These are phyloP conservation scores for Tragelaphus strepsiceros DNA, from an alignment of 2,113 vertebrate species.

Conservation along the genomic window DNA sequence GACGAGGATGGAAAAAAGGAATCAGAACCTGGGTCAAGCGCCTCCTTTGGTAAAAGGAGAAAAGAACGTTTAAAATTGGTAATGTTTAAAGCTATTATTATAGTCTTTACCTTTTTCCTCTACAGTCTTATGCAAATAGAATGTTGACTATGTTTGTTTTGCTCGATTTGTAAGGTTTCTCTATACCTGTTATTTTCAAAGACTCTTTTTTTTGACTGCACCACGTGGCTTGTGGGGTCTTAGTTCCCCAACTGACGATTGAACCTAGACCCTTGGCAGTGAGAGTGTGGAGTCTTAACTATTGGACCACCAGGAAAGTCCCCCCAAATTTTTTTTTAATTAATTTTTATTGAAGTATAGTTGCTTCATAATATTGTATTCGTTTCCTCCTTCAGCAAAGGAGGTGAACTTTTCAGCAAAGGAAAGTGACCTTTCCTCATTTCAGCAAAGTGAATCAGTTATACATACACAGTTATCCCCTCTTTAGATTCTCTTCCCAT, in stretches of 20 bases:
- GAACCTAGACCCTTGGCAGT: neutral
- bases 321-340: neutral
- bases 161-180: neutral
- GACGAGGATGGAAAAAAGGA: constrained; percentile 85
- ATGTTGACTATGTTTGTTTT: neutral
- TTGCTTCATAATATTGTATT: neutral
- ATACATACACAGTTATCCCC: neutral
- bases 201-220: neutral
- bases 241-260: neutral
- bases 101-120: constrained; percentile 34
- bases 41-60: constrained; percentile 89
- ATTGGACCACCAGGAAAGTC: neutral
- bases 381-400: neutral
- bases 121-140: constrained; percentile 3
- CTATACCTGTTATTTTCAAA: neutral
- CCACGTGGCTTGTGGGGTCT: neutral
- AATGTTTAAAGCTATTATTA: constrained; percentile 69
- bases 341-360: neutral
- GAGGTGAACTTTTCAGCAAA: too few relatives aligned
- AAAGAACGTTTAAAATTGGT: constrained; percentile 96
- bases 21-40: constrained; percentile 93
- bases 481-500: neutral
- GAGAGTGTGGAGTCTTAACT: neutral
- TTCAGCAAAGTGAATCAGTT: neutral
- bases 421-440: too few relatives aligned